Conservation (phyloP, 2,797 vertebrate species). For the Otus scops region DNA sequence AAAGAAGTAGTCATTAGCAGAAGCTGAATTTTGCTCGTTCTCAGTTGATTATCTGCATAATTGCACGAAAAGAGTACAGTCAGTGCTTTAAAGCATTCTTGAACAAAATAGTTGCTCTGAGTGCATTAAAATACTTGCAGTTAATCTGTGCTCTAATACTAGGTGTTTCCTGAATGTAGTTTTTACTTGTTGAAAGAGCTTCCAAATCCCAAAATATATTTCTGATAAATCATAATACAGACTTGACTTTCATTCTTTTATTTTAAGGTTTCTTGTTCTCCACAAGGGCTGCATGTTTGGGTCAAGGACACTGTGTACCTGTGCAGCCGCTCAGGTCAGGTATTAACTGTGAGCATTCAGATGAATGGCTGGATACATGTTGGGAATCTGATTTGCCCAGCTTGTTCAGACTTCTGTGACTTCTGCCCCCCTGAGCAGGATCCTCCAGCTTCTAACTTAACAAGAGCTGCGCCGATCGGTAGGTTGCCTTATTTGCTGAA, state of each 20-base stretch:
- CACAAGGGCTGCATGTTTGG: constrained; percentile 85
- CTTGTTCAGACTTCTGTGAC: constrained; percentile 88
- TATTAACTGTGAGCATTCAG: constrained; percentile 84
- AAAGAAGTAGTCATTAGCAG: not conserved
- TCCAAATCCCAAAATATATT: not conserved
- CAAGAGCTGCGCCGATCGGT: constrained; percentile 84
- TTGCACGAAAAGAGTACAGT: not conserved
- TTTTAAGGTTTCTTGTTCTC: constrained; percentile 86
- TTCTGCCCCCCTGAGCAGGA: constrained; percentile 86
- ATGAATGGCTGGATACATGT: constrained; percentile 88
- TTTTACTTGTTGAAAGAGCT: not conserved
- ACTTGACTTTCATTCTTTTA: not conserved
- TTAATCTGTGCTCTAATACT: not conserved
- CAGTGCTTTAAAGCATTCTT: not conserved
- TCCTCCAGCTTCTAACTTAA: constrained; percentile 81
- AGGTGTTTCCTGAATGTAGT: not conserved
- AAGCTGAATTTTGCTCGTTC: not conserved
- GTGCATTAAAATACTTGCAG: not conserved
- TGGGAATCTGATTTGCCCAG: constrained; percentile 89
- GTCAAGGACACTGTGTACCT: constrained; percentile 84
- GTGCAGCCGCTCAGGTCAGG: constrained; percentile 85
- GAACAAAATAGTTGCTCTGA: not conserved
- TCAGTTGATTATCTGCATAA: not conserved
- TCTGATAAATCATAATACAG: not conserved
- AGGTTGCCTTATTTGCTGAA: constrained; percentile 28